Percentiles rank a stretch among this genome's conserved stretches.
Conservation (phyloP, 2,797 vertebrate species). For the Sebastes miniatus region DNA sequence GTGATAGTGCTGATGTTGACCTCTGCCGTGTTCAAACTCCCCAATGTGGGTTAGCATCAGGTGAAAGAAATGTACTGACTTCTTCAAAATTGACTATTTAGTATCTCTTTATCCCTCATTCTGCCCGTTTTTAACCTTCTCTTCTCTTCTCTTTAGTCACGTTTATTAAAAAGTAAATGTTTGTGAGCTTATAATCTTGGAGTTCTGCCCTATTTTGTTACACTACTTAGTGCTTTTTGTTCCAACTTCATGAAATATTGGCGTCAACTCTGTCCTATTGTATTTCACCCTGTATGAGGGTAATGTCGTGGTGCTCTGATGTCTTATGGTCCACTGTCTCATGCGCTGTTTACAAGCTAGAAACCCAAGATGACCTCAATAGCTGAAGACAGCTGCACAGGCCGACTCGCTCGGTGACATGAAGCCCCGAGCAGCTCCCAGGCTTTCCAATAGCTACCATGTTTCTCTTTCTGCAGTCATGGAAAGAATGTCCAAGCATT, state of each 20-base stretch:
- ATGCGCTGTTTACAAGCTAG: constrained; percentile 48
- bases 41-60: constrained; percentile 47
- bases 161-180: not conserved
- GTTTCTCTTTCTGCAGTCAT: constrained; percentile 59
- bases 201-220: not conserved
- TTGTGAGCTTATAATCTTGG: not conserved
- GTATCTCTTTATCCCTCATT: not conserved
- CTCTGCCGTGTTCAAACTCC: constrained; percentile 50
- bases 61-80: constrained; percentile 43
- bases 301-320: constrained; percentile 11
- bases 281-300: not conserved
- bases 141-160: not conserved
- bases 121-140: not conserved
- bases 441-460: constrained; percentile 66
- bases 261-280: not conserved
- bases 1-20: constrained; percentile 41
- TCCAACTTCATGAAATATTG: not conserved
- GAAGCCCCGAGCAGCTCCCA: constrained; percentile 70
- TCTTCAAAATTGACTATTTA: not conserved
- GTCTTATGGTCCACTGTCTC: constrained; percentile 56
- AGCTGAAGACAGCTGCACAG: constrained; percentile 74
- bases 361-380: constrained; percentile 73
- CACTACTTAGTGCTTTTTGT: not conserved
- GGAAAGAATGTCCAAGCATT: constrained; percentile 62
- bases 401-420: constrained; percentile 62